Conservation (phyloP, 2,888 invertebrate species). For the Uropetala carovei region DNA sequence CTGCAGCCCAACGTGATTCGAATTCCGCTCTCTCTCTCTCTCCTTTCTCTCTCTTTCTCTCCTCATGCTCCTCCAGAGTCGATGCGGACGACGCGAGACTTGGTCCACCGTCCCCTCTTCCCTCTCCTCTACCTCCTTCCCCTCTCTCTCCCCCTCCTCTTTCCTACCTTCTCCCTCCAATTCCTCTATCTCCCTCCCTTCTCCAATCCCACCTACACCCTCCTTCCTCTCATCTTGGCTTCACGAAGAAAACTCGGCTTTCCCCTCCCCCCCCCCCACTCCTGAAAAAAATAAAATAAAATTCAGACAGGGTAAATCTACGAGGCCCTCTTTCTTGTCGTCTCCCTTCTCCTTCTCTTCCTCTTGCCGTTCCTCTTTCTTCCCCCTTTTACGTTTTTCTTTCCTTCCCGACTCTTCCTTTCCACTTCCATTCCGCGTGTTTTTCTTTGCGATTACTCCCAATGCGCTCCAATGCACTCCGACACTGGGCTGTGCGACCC, state of each 20-base stretch:
- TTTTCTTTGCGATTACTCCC: conserved; percentile 7
- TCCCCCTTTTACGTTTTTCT: neutral
- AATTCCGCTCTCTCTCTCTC: neutral
- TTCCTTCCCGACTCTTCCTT: neutral
- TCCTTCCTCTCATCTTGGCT: neutral
- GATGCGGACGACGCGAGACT: neutral
- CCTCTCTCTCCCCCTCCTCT: no score
- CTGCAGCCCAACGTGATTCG: conserved; percentile 24
- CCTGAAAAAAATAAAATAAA: neutral
- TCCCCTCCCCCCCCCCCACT: no score
- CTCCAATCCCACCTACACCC: no score
- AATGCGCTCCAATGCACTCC: neutral
- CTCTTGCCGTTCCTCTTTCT: neutral
- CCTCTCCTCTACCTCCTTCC: neutral
- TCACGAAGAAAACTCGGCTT: neutral
- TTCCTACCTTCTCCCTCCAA: neutral
- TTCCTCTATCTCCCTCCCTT: no score
- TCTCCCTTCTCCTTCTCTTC: neutral
- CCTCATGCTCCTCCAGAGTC: neutral
- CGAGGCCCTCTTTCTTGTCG: neutral
- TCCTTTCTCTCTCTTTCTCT: neutral
- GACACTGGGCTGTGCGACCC: neutral
- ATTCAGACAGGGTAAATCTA: neutral
- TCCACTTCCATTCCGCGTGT: conserved; percentile 6
- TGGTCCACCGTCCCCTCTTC: neutral